Percentiles rank a stretch among this genome's conserved stretches.
Conservation (phyloP, 2,113 vertebrate species). For the Calonectris borealis region DNA sequence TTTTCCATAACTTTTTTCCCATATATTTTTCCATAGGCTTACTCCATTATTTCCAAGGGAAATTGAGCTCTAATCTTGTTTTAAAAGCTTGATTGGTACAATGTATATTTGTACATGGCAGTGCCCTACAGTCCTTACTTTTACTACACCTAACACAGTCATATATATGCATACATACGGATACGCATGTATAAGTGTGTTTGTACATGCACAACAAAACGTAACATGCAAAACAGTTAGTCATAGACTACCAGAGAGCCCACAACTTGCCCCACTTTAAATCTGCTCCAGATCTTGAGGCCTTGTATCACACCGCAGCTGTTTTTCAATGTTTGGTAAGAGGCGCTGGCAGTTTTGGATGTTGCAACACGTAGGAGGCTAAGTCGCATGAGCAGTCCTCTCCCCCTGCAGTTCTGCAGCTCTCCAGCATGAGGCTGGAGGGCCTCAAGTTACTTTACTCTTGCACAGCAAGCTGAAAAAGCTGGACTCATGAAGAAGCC, state of each 20-base stretch:
- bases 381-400: background rate
- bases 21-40: background rate
- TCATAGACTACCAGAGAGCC: background rate
- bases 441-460: background rate
- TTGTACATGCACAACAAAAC: background rate
- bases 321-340: background rate
- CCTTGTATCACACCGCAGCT: background rate
- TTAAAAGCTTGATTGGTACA: background rate
- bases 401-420: background rate
- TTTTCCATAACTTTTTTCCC: background rate
- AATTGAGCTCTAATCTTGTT: background rate
- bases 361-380: background rate
- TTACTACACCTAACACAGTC: background rate
- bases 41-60: background rate
- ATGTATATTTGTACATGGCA: rapidly evolving
- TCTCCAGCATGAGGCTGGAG: background rate
- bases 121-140: background rate
- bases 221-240: background rate
- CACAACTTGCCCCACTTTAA: background rate
- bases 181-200: background rate
- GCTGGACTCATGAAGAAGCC: background rate
- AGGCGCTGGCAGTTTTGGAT: background rate
- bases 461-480: background rate
- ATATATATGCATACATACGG: rapidly evolving
- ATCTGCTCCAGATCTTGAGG: background rate